These are phyloP conservation scores for Poeciliopsis turneri DNA, from an alignment of 2,797 vertebrate species.

Conservation along the genomic window DNA sequence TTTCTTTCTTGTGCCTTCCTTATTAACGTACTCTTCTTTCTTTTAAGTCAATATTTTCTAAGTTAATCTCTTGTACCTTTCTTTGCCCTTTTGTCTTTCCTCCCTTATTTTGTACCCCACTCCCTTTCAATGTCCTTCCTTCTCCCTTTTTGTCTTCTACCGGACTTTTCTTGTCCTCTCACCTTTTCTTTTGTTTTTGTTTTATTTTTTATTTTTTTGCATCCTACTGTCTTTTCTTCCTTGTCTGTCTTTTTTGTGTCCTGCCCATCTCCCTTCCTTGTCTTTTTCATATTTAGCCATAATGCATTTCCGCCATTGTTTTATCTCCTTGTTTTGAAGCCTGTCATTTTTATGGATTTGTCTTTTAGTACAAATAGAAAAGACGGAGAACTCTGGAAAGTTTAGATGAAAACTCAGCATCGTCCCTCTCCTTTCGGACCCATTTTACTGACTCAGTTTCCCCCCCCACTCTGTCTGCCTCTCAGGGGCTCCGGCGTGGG, in stretches of 20 bases:
- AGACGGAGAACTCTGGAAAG: neutral
- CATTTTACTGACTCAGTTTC: neutral
- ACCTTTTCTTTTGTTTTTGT: no score
- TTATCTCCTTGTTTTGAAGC: neutral
- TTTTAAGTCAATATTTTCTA: neutral
- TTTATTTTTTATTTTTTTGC: no score
- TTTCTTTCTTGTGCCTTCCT: neutral
- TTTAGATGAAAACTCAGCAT: neutral
- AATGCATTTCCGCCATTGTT: neutral
- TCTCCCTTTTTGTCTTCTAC: neutral
- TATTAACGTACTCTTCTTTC: neutral
- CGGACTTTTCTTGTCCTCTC: neutral
- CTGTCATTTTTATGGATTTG: neutral
- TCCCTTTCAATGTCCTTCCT: neutral
- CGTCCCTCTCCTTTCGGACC: neutral
- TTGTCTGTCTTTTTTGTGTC: neutral
- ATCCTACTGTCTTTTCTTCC: no score
- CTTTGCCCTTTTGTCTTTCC: neutral
- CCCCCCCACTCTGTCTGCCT: neutral
- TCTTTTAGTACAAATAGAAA: neutral
- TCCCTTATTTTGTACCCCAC: neutral
- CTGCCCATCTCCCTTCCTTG: neutral
- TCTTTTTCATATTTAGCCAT: neutral
- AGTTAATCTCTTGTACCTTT: neutral
- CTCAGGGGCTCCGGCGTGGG: constrained; percentile 93